Evolutionary conservation across 2,113 vertebrate genomes (phyloP).

Genomic region (Phaethornis superciliosus): DNA sequence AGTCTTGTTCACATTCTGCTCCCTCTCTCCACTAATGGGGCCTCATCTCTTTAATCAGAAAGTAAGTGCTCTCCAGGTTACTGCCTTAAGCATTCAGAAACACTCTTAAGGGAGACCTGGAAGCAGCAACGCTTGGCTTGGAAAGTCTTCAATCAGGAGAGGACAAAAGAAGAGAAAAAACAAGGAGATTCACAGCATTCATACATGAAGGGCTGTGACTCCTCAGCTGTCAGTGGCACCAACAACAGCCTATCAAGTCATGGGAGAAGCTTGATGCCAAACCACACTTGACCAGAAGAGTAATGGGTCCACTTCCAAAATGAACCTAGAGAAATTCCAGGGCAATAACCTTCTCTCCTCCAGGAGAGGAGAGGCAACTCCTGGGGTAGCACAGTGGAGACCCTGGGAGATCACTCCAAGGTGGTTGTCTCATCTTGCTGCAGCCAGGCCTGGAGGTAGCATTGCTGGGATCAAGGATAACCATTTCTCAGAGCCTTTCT

Average conservation of each 20-base stretch:
- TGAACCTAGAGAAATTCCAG: not conserved
- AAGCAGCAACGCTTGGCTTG: not conserved
- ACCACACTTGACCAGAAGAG: not conserved
- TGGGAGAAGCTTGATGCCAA: not conserved
- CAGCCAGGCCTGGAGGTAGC: not conserved
- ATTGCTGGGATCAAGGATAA: not conserved
- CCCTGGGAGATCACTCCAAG: not conserved
- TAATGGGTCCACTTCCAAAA: not conserved
- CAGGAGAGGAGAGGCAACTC: not conserved
- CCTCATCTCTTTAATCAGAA: slow-evolving; percentile 19
- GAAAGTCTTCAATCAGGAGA: not conserved
- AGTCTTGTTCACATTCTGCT: not conserved
- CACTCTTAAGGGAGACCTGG: not conserved
- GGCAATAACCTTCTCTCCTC: not conserved
- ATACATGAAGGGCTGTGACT: not conserved
- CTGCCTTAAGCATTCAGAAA: not conserved
- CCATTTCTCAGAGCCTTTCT: not conserved
- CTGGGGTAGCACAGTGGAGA: not conserved
- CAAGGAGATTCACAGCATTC: not conserved
- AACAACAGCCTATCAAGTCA: not conserved
- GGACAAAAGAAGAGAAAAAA: not conserved
- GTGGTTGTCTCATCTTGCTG: not conserved
- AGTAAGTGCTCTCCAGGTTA: slow-evolving; percentile 12
- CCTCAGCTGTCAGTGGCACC: not conserved
- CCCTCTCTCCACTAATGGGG: slow-evolving; percentile 6